Evolutionary conservation across 2,888 invertebrate genomes (phyloP), one percentile per base, ranked within the genome.

Genomic region (Thelaira solivaga): DNA sequence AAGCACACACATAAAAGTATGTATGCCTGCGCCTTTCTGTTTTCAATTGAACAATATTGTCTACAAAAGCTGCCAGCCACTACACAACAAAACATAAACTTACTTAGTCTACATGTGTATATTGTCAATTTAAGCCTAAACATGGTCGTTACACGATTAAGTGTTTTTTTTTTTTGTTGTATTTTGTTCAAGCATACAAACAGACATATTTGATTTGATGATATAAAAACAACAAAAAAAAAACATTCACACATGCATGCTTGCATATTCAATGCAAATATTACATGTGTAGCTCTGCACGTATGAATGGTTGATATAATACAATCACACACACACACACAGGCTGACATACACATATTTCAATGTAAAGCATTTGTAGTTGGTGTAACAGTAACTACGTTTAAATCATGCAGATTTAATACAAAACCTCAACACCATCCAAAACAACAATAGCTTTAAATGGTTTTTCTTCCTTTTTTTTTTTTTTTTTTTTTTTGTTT

Each of bases 41-140:
- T 43, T 57, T 59, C 41, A 68, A 62, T 69, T 64, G 41, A 76
- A 69, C 45, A 77, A 62, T 55, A 72, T 64, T 67, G 65, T 71
- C 49, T 47, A 20, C 36, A 47, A 45, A 36, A 41, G 22, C 31
- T 29, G n/a, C n/a, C n/a, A n/a, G n/a, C n/a, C n/a, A n/a, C n/a
- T n/a, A n/a, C n/a, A 34, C 34, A 64, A 68, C 45, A 47, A 31
- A 62, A 53, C 18, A 29, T n/a, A 49, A n/a, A n/a, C n/a, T n/a
- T n/a, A n/a, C n/a, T n/a, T n/a, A n/a, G n/a, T n/a, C n/a, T n/a
- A n/a, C n/a, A n/a, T n/a, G n/a, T n/a, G 20, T 57, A 72, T 62
- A 72, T 77, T 73, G 68, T 77, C 77, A 68, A 62, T 49, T 62
- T 72, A 73, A 73, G 77, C 72, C 67, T 55, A 76, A 68, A 64